Conservation (phyloP, 1,140 invertebrate genomes). For the Listronotus bonariensis region DNA sequence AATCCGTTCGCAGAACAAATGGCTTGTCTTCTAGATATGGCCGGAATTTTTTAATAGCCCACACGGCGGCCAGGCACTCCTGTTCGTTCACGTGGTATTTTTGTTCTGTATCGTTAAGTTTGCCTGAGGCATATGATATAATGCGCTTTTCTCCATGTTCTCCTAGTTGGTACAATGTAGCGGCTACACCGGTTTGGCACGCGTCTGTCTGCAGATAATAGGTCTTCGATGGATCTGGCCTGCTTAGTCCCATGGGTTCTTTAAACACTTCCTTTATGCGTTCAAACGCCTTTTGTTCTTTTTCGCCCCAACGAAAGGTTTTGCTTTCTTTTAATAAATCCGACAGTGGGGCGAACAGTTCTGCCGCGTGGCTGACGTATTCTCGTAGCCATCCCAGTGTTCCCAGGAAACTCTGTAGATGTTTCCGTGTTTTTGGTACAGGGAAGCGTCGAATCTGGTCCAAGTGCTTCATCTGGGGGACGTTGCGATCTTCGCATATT, state of each 20-base stretch:
- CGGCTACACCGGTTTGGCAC: slow-evolving; percentile 43
- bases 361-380: slow-evolving; percentile 38
- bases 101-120: slow-evolving; percentile 12
- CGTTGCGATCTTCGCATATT: too few species aligned
- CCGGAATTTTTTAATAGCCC: slow-evolving; percentile 52
- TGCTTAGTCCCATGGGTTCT: slow-evolving; percentile 26
- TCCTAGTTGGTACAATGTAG: slow-evolving; percentile 42
- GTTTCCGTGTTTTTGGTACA: not conserved
- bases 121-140: slow-evolving; percentile 29
- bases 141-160: slow-evolving; percentile 14
- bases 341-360: slow-evolving; percentile 2
- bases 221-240: slow-evolving; percentile 40
- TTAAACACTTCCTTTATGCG: slow-evolving; percentile 45
- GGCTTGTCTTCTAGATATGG: slow-evolving; percentile 44
- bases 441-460: not conserved
- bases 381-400: slow-evolving; percentile 44
- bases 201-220: slow-evolving; percentile 44
- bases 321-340: slow-evolving; percentile 27
- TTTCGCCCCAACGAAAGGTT: slow-evolving; percentile 3
- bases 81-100: slow-evolving; percentile 46
- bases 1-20: slow-evolving; percentile 31
- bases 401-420: slow-evolving; percentile 40
- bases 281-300: slow-evolving; percentile 32
- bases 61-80: slow-evolving; percentile 56
- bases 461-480: slow-evolving; percentile 17